A percentile compares a stretch with the other conserved stretches of the same genome.
These are phyloP conservation scores for Lagocephalus sceleratus DNA, from an alignment of 2,797 vertebrate species.

Conservation along the genomic window DNA sequence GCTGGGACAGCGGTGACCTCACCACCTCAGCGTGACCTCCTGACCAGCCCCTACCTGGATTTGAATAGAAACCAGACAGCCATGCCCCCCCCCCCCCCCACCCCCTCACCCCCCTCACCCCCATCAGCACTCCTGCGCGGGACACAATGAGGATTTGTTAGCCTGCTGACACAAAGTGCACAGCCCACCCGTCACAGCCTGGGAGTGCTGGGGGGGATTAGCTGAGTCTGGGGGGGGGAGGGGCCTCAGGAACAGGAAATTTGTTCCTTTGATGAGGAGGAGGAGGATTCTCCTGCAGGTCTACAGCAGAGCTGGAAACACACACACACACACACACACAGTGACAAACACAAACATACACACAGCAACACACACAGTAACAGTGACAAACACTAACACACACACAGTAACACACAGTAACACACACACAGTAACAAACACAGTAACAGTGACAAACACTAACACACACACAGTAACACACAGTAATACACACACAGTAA, in stretches of 20 bases:
- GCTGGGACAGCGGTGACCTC: constrained; percentile 1
- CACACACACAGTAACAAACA: no score
- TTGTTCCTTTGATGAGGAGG: constrained; percentile 89
- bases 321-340: neutral
- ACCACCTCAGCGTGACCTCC: neutral
- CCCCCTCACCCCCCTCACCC: no score
- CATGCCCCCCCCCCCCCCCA: constrained; percentile 62
- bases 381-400: no score
- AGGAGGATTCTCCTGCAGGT: constrained; percentile 32
- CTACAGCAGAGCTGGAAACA: constrained; percentile 31
- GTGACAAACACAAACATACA: constrained; percentile 1
- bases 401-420: no score
- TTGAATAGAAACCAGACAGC: constrained; percentile 98
- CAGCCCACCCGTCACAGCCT: constrained; percentile 44
- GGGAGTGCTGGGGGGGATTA: constrained; percentile 74
- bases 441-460: no score
- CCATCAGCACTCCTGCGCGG: constrained; percentile 82
- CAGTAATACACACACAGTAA: no score
- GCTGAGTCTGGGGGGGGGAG: constrained; percentile 77
- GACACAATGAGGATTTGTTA: constrained; percentile 98
- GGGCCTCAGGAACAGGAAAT: constrained; percentile 91
- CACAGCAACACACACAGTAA: no score
- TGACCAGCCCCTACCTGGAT: constrained; percentile 84
- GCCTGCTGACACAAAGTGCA: constrained; percentile 87
- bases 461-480: no score